Evolutionary conservation across 2,113 vertebrate species (phyloP).

Genomic region (Cyprinodon brontotheroides): DNA sequence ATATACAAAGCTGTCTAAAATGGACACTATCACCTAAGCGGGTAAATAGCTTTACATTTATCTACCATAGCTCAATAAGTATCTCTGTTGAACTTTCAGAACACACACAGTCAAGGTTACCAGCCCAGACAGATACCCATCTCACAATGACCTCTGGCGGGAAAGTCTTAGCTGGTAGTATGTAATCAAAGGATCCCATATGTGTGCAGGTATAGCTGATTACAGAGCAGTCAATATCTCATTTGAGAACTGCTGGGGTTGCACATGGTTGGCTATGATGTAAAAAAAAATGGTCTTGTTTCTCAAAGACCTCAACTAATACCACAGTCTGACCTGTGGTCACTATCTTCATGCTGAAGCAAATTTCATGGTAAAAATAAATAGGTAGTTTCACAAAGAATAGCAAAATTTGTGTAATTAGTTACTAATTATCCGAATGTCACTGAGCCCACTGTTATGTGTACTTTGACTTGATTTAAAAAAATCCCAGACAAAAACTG

Average conservation of each 20-base stretch:
- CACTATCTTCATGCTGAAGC: conserved; percentile 12
- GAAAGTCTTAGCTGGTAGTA: conserved; percentile 24
- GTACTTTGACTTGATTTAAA: conserved; percentile 1
- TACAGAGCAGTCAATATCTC: conserved; percentile 35
- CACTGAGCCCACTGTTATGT: conserved; percentile 4
- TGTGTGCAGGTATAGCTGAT: conserved; percentile 39
- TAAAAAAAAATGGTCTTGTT: conserved; percentile 18
- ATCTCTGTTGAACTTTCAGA: conserved; percentile 40
- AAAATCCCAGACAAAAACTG: conserved; percentile 2
- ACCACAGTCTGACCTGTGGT: background rate
- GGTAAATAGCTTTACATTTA: conserved; percentile 34
- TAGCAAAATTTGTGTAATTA: conserved; percentile 1
- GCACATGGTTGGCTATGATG: conserved; percentile 28
- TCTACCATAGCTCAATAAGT: conserved; percentile 36
- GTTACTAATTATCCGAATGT: conserved; percentile 8
- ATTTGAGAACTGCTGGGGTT: conserved; percentile 10
- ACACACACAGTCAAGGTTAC: conserved; percentile 53
- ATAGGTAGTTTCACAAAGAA: conserved; percentile 5
- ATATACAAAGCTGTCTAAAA: conserved; percentile 15
- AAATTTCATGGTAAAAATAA: conserved; percentile 17
- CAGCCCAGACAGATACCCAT: conserved; percentile 30
- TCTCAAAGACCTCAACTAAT: conserved; percentile 16
- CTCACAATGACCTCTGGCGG: conserved; percentile 43
- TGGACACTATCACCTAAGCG: conserved; percentile 5
- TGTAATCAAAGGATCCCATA: conserved; percentile 28